Base-by-base conservation (phyloP, 2,888 invertebrate species). In the Formica aserva region DNA sequence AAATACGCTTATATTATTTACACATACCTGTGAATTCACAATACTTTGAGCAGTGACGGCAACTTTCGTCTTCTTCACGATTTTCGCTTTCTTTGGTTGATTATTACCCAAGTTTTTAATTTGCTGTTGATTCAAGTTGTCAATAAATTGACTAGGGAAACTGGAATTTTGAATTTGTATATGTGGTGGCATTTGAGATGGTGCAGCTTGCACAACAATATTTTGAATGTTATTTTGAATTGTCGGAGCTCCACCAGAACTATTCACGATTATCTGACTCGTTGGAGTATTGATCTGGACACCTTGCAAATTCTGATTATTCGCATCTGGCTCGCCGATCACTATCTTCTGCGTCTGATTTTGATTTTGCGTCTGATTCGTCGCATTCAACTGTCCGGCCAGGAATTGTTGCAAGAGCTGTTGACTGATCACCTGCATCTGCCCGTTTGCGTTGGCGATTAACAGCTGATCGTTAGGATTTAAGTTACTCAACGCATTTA, bases 191-290 rank as follows among this genome's bases (percentile, higher is more conserved):
- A 95, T 93, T 83, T 94, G 94, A 3, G 94, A 93, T 0, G 94
- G 94, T 1, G 94, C 92, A 9, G 95, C 95, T 87, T 95, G 95
- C 1, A 95, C 94, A 6, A 95, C 95, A 66, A 95, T 95, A 75
- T 95, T 95, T 65, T 94, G 95, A 74, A 95, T 95, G 76, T 95
- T 95, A 82, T 95, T 95, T 83, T 95, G 95, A 84, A 95, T 95
- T 1, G 95, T 95, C 35, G 95, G 95, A 11, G 94, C 94, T 8
- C 94, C 94, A 22, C 94, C 94, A 32, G 94, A 94, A 86, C 94
- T 95, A 76, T 95, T 95, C 1, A 95, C 95, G 83, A 95, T 95
- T 78, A 95, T 95, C 72, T 95, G 95, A 91, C 95, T 94, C 3
- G 94, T 94, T 5, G 95, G 95, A 18, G 95, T 94, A 82, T 95